A percentile compares a stretch with the other conserved stretches of the same genome.
These are phyloP conservation scores for Brachionus angularis DNA, from an alignment of 1,140 invertebrate genomes.

Conservation along the genomic window DNA sequence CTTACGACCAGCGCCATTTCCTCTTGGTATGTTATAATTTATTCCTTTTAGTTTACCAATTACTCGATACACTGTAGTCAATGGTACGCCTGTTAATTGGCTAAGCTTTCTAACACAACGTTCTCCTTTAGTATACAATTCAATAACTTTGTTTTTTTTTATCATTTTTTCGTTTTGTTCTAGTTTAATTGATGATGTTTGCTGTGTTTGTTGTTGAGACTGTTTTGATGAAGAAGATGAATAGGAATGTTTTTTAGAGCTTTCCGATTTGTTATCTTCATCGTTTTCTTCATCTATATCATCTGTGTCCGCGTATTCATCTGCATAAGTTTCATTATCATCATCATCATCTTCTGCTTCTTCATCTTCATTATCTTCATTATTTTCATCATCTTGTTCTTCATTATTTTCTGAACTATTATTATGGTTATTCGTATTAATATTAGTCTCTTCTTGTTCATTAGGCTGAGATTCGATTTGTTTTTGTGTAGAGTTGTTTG, in stretches of 20 bases:
- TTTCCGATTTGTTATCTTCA: not conserved
- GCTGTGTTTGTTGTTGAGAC: no score
- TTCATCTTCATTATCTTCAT: not conserved
- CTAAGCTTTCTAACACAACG: slow-evolving; percentile 33
- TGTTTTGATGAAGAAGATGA: no score
- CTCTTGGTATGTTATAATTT: slow-evolving; percentile 37
- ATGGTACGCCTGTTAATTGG: slow-evolving; percentile 28
- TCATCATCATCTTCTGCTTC: not conserved
- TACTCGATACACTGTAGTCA: slow-evolving; percentile 37
- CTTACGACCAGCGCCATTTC: slow-evolving; percentile 38
- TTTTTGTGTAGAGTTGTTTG: no score
- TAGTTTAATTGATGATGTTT: not conserved
- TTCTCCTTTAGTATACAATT: slow-evolving; percentile 38
- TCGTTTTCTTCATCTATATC: slow-evolving; percentile 29
- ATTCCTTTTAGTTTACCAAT: slow-evolving; percentile 41
- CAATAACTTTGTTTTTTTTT: slow-evolving; percentile 42
- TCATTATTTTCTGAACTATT: not conserved
- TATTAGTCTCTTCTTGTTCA: not conserved
- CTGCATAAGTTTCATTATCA: not conserved
- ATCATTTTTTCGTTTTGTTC: slow-evolving; percentile 43
- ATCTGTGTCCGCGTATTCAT: slow-evolving; percentile 5
- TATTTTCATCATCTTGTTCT: slow-evolving; percentile 6
- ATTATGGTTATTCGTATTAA: no score
- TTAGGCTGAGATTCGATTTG: no score
- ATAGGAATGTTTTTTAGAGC: no score